Conservation (phyloP, 2,888 invertebrate species). For the Cantharis rufa region DNA sequence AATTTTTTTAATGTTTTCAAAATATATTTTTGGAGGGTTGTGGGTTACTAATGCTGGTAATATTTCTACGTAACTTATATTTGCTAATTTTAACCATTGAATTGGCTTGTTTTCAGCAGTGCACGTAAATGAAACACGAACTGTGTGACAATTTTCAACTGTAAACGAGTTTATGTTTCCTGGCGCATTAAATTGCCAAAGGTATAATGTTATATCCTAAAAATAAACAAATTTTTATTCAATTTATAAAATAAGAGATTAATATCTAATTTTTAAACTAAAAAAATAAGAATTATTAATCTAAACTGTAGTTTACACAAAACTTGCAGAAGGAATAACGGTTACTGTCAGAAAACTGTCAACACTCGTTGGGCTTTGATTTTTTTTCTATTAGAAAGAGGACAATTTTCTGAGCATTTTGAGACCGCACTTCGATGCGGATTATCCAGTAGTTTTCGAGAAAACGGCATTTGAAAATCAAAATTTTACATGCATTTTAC, state of each 20-base stretch:
- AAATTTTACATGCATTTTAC: too few species aligned
- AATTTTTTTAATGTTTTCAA: slow-evolving; percentile 59
- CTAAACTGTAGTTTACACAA: neutral
- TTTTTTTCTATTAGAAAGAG: too few species aligned
- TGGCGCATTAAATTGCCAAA: slow-evolving; percentile 59
- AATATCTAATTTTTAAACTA: neutral
- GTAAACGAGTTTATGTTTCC: slow-evolving; percentile 56
- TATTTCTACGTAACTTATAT: slow-evolving; percentile 56
- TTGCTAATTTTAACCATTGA: slow-evolving; percentile 44
- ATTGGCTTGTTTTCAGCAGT: slow-evolving; percentile 52
- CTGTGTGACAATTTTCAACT: slow-evolving; percentile 58
- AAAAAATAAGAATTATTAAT: neutral
- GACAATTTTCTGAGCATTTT: too few species aligned
- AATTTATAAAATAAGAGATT: neutral
- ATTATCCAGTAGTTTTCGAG: too few species aligned
- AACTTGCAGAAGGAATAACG: too few species aligned
- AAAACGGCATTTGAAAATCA: too few species aligned
- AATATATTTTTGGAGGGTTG: slow-evolving; percentile 50
- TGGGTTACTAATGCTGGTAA: slow-evolving; percentile 50
- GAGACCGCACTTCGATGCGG: too few species aligned
- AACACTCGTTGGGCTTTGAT: too few species aligned
- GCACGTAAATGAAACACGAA: slow-evolving; percentile 59
- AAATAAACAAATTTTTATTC: slow-evolving; percentile 44
- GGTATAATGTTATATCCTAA: slow-evolving; percentile 59
- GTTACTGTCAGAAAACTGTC: too few species aligned